Base-by-base conservation (phyloP, 2,888 invertebrate genomes). In the Sarcophaga variegata region DNA sequence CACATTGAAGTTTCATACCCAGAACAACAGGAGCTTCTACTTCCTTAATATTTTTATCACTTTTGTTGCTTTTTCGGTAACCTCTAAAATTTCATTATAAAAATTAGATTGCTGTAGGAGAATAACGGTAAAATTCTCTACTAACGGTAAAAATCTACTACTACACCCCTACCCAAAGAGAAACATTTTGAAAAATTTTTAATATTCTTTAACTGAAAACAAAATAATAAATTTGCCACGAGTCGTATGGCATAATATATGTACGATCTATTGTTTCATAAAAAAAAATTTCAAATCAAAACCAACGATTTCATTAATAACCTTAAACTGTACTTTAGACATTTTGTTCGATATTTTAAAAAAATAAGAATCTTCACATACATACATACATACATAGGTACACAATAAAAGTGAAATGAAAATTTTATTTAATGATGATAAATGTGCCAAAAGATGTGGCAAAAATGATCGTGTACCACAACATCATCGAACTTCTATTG, bases 361-460 rank as follows among this genome's bases (percentile, higher is more conserved):
- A 8, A 37, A 10, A 37, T 0, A 14, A 2, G 49, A 14, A 49
- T 49, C 11, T 49, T 14, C 49, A 49, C 49, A 49, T 12, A 49
- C 47, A 49, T 14, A 6, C 37, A 37, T 49, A 49, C 10, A 11
- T 20, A 20, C 49, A 14, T 14, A 49, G 0, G 14, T 14, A 54
- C 17, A 17, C 54, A 14, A 14, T 14, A 54, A 54, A 54, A 54
- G 17, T 54, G 54, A 54, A 81, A 80, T 80, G 12, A 63, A 75
- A 25, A 37, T 81, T 82, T 64, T 59, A 77, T 77, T 74, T 86
- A 86, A 83, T 83, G 69, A 86, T 86, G 80, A 83, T 83, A 86
- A 83, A 83, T 83, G 78, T 62, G 70, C 71, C 49, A 69, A 72
- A 80, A 80, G n/a, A 67, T 22, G 22, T 62, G 64, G 25, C 25